Evolutionary conservation across 92 coral and sea anemone genomes (phyloP), one percentile per base, ranked within the genome.

Genomic region (Hydrozoanthus gracilis): DNA sequence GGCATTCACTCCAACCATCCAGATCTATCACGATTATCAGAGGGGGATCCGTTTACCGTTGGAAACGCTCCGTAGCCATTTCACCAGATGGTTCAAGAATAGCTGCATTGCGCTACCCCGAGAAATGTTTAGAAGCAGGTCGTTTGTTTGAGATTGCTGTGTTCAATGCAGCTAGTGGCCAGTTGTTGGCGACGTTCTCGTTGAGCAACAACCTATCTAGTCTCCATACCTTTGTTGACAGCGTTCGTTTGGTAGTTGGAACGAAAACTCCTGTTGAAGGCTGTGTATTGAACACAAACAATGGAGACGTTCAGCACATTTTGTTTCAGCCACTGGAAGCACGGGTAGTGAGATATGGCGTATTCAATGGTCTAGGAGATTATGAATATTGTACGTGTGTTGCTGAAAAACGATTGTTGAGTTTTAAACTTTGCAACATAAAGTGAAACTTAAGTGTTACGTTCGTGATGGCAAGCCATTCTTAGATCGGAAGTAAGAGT

Each of bases 11-110:
- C 18, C 39, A 78, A 15, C 83, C 83, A 8, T 55, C 83, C 65
- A 78, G 55, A 45, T 46, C 83, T 9, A 56, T 78, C n/a, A 78
- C 46, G 55, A 62, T 78, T 78, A 60, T 78, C 47, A n/a, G 61
- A n/a, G 54, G 83, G 14, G 83, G 71, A 78, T 78, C 11, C 44
- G 56, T 64, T 60, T 78, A 71, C 39, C 83, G 83, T 62, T 78
- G 16, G 83, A 6, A 44, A 2, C 55, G 55, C 54, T 78, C 83
- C 4, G 47, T 39, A 7, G 6, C 54, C n/a, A 11, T 78, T 11
- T 78, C 83, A 35, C 52, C 56, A 14, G 83, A 78, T 78, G 83
- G 83, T 3, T 44, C 70, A 2, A 79, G 73, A 50, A 46, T 79
- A 79, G 84, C 84, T 79, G 84, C 84, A 0, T 20, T 79, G 16